A percentile compares a stretch with the other conserved stretches of the same genome.
Evolutionary conservation across 2,113 vertebrate species (phyloP).

Genomic region (Falco punctatus): DNA sequence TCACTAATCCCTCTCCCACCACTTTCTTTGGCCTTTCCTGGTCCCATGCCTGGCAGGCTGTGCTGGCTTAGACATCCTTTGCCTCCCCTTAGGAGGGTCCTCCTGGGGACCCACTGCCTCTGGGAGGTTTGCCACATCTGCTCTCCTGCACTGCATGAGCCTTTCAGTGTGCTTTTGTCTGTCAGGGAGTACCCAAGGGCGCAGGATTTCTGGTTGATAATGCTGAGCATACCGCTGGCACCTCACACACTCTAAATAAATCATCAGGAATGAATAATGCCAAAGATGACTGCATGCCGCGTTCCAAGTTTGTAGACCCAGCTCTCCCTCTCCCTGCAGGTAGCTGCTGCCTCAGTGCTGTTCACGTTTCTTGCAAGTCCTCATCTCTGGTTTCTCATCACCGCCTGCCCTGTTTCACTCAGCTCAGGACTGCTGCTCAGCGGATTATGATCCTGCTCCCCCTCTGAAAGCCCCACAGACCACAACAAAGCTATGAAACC

Average conservation of each 20-base stretch:
- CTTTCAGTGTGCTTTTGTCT: neutral
- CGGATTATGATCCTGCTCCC: no score
- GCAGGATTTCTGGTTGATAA: neutral
- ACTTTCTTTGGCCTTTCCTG: neutral
- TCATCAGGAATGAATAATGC: neutral
- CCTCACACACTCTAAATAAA: neutral
- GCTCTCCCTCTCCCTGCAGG: neutral
- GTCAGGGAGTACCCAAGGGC: neutral
- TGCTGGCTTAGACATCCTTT: neutral
- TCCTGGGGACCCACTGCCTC: fast-evolving
- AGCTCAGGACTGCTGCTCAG: neutral
- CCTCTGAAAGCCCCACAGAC: neutral
- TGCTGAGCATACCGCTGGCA: neutral
- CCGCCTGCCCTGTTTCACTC: neutral
- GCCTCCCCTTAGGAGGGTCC: neutral
- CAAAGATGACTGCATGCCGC: neutral
- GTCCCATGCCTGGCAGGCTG: neutral
- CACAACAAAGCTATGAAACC: neutral
- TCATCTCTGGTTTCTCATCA: neutral
- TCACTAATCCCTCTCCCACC: neutral
- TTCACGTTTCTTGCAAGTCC: neutral
- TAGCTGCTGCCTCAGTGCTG: neutral
- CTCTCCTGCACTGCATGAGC: neutral
- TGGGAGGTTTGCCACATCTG: neutral
- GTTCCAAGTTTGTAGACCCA: neutral